phyloP scores from a whole-genome alignment of 2,797 vertebrate genomes.

The Crax fasciolata region DNA sequence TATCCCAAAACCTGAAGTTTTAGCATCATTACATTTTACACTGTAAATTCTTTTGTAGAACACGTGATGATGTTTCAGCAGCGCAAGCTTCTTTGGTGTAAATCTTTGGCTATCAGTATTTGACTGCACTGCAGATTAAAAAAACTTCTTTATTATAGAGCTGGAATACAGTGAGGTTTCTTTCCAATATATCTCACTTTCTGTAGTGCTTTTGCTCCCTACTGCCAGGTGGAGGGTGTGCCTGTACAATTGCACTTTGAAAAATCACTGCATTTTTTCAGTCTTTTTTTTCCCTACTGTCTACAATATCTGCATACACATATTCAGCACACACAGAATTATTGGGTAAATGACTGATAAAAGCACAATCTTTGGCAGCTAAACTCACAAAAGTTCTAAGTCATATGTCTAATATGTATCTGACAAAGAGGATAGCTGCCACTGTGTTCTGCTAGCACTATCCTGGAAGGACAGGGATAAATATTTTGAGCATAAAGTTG shows the following conservation, averaged over 20 bases:
- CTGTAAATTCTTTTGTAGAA: not conserved
- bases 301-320: not conserved
- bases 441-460: not conserved
- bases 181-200: not conserved
- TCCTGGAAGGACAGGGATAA: not conserved
- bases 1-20: not conserved
- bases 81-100: not conserved
- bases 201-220: not conserved
- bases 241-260: not conserved
- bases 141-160: not conserved
- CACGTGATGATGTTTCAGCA: not conserved
- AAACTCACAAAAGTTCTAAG: not conserved
- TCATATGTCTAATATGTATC: rapidly evolving
- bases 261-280: not conserved
- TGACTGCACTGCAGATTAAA: not conserved
- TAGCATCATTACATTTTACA: not conserved
- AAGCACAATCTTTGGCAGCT: not conserved
- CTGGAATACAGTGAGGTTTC: not conserved
- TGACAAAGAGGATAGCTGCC: not conserved
- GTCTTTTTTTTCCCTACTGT: not conserved
- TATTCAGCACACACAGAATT: not conserved
- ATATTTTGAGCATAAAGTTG: not conserved
- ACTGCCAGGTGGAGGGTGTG: not conserved
- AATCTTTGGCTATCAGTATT: not conserved
- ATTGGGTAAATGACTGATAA: not conserved